Base-by-base conservation (phyloP, 2,888 invertebrate genomes). In the Stomorhina lunata region DNA sequence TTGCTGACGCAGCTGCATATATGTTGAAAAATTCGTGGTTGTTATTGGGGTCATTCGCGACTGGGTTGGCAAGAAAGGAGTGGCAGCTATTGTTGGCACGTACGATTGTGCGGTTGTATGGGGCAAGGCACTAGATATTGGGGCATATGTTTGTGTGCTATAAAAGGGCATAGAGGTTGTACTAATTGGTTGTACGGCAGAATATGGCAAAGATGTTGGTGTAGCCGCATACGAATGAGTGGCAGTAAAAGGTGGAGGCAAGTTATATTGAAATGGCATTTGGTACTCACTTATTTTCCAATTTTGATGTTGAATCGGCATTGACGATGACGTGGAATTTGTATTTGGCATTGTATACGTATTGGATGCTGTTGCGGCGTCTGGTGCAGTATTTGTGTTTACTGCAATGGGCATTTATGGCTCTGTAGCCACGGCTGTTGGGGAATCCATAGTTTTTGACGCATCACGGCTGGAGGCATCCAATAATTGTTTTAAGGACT, bases 91-190 rank as follows among this genome's bases (percentile, higher is more conserved):
- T 0, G 25, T 12, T n/a, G 7, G 65, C 17, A 59, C 22, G 40
- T 25, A 10, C 25, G 59, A 15, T n/a, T 45, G 63, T 45, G 45
- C 29, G 4, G 12, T 20, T 5, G 63, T 25, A 12, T 43, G 37
- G n/a, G 63, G 63, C 45, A 63, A n/a, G n/a, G n/a, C n/a, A n/a
- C n/a, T 22, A 45, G 40, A 45, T n/a, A 25, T 61, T 61, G 9
- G 34, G 61, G 22, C 22, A 61, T 17, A 61, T 40, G 40, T 12
- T 22, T 43, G 61, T 43, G 34, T 25, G 40, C 17, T 20, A 57
- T 37, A 34, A 20, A 32, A 43, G 40, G 61, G 61, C 40, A 61
- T 15, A 17, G 45, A 17, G 45, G n/a, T 40, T 40, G 40, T 12
- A n/a, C 3, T n/a, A 12, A 40, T 10, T n/a, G 40, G n/a, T 40